Evolutionary conservation across 2,888 invertebrate genomes (phyloP), one percentile per base, ranked within the genome.

Genomic region (Pomacea canaliculata): DNA sequence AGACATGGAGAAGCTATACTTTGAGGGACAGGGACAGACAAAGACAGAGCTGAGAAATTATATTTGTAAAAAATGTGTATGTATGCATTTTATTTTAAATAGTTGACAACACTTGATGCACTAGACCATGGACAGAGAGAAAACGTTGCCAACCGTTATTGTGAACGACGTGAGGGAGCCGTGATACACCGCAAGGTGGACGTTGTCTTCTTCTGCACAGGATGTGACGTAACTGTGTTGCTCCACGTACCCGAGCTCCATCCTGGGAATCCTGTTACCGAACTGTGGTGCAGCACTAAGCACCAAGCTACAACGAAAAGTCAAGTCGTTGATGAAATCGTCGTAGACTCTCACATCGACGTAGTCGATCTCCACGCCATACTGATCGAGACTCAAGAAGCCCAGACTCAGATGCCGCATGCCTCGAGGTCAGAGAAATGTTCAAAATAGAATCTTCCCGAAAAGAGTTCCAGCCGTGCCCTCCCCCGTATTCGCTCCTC

Each of bases 141-240:
- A 10, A 56, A 56, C 51, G 1, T 16, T 16, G 16, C 69, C 63
- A 49, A 71, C 71, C 60, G 63, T 71, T 18, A 71, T 62, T 8
- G 63, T 71, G 65, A 63, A 71, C 18, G 46, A 8, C 37, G n/a
- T 27, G 37, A 71, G 48, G 10, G 62, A 12, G 49, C 46, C 4
- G 49, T 71, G 71, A 23, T 65, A 63, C 37, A 71, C 71, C 18
- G 63, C 18, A 46, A 71, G 63, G 48, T 71, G 71, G 27, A 71
- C 71, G 18, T 71, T 71, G 71, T 71, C 71, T 23, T 71, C 71
- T 46, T 71, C 71, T n/a, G 71, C 63, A 23, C 71, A 71, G n/a
- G 65, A 23, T 10, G 71, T 71, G n/a, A 8, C 9, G 63, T 71
- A 71, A 48, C 71, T 71, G 71, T 65, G 48, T 10, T 71, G 71